Conservation (phyloP, 2,888 invertebrate species). For the Drosophila anomelani region DNA sequence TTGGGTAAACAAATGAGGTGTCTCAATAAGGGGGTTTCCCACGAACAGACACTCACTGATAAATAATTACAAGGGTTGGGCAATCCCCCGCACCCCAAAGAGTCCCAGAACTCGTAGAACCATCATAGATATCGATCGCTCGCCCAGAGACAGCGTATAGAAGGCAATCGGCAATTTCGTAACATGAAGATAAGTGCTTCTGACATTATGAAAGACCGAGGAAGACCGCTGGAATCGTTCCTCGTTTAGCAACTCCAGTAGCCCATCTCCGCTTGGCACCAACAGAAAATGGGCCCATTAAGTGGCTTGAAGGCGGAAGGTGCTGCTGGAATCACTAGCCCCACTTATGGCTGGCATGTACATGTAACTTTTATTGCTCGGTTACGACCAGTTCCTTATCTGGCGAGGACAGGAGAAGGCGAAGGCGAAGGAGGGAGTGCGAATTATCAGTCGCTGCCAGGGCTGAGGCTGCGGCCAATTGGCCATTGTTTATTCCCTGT, state of each 20-base stretch:
- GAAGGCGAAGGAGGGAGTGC: conserved; percentile 30
- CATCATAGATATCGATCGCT: conserved; percentile 1
- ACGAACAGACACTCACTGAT: conserved; percentile 11
- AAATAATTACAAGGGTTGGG: conserved; percentile 4
- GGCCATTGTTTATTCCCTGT: conserved; percentile 49
- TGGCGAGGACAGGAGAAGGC: conserved; percentile 7
- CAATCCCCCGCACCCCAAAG: not conserved
- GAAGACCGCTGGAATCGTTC: not conserved
- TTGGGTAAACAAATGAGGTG: conserved; percentile 9
- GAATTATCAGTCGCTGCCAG: conserved; percentile 24
- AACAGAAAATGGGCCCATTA: conserved; percentile 49
- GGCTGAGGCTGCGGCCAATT: conserved; percentile 38
- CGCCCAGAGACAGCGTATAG: not conserved
- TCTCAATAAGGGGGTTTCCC: conserved; percentile 12
- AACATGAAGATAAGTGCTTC: conserved; percentile 8
- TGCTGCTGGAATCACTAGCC: conserved; percentile 29
- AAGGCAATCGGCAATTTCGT: conserved; percentile 1
- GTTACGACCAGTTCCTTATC: conserved; percentile 48
- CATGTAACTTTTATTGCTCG: conserved; percentile 48
- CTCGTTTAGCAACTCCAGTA: conserved; percentile 37
- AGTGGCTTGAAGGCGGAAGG: conserved; percentile 23
- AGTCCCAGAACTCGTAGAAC: not conserved
- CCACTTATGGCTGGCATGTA: conserved; percentile 32
- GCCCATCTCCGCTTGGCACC: conserved; percentile 33
- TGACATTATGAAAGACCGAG: not conserved